Base-by-base conservation (phyloP, 2,113 vertebrate species). In the Chascanopsetta lugubris region DNA sequence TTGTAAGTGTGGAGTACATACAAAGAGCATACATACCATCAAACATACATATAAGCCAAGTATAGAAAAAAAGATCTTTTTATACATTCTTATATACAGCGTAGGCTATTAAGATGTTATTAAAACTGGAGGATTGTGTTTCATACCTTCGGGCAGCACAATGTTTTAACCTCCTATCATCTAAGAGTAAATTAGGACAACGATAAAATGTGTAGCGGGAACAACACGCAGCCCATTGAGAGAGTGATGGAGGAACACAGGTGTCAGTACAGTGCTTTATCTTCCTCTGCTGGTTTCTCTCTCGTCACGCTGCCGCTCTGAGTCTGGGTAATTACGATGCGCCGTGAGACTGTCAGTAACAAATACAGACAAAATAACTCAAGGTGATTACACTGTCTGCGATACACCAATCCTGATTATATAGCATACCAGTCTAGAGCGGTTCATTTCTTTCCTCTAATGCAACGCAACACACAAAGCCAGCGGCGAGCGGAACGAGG, bases 11-110 rank as follows among this genome's bases (percentile, higher is more conserved):
- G 25, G 47, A 78, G 72, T 87, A 84, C 77, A 85, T 85, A 77
- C 61, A 81, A 77, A 83, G 80, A 69, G 61, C 59, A 77, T 43
- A 77, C 20, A n/a, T n/a, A n/a, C n/a, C n/a, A 76, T 46, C 59
- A 62, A 54, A 76, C 54, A 75, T 77, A 82, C 55, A 66, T 61
- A 55, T 29, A 73, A 77, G 66, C 43, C 17, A 49, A 57, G 58
- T 32, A 62, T 45, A 54, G 72, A 67, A 79, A 85, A 83, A 46
- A 20, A 32, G 29, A 32, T 68, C 45, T 64, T 73, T 77, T 83
- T 89, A 84, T 87, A 88, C 77, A 90, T 85, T 85, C 66, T 79
- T 91, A 89, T 89, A 72, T 89, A 91, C 87, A 91, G n/a, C 68
- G 51, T 47, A 66, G 57, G 55, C 59, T 60, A 74, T 79, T 83